Conservation (phyloP, 2,113 vertebrate species). For the Aspiorhynchus laticeps region DNA sequence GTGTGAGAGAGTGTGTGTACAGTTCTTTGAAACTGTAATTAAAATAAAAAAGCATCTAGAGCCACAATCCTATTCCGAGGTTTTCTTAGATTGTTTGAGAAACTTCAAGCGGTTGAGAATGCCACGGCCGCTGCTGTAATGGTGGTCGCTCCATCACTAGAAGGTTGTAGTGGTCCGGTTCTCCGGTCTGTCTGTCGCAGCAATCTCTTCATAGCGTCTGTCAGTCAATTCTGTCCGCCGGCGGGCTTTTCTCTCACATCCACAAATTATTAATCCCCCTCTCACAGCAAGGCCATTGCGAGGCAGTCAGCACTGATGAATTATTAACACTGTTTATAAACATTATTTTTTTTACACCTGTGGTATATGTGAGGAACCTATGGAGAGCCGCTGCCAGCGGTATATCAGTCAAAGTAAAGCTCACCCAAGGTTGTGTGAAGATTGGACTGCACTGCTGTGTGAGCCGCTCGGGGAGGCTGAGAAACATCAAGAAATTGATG, state of each 20-base stretch:
- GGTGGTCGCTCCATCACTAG: not conserved
- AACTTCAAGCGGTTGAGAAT: not conserved
- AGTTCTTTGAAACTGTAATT: not conserved
- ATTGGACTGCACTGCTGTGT: not conserved
- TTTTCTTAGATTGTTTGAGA: not conserved
- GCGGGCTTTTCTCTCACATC: conserved; percentile 17
- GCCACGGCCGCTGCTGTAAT: not conserved
- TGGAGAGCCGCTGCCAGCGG: conserved; percentile 6
- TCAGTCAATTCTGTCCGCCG: conserved; percentile 41
- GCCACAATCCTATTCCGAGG: not conserved
- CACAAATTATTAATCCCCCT: conserved; percentile 54
- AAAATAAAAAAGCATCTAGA: not conserved
- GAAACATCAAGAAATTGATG: not conserved
- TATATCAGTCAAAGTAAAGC: conserved; percentile 10
- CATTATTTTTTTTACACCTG: conserved; percentile 64
- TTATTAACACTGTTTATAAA: conserved; percentile 66
- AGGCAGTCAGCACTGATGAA: conserved; percentile 51
- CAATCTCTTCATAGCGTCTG: conserved; percentile 14
- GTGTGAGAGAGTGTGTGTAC: too few species aligned
- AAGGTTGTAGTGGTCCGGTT: not conserved
- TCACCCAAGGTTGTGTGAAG: not conserved
- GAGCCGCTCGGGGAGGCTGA: not conserved
- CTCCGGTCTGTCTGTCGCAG: not conserved
- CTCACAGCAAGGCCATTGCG: conserved; percentile 48
- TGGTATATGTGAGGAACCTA: conserved; percentile 27